phyloP scores from a whole-genome alignment of 2,888 invertebrate species.

The Dysmachus trigonus region DNA sequence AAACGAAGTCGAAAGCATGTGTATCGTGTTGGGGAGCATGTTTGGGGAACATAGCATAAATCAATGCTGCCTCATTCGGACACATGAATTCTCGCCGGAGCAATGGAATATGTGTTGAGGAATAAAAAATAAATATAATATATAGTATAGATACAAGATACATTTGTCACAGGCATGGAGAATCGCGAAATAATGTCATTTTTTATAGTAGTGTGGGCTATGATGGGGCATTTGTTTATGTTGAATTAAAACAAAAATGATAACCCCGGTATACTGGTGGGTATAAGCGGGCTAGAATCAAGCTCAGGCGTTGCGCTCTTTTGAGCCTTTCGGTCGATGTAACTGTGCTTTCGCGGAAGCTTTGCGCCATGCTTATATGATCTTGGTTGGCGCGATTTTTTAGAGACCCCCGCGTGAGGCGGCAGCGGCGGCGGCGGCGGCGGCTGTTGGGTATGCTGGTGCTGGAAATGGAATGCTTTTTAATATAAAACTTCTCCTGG shows the following conservation, averaged over 20 bases:
- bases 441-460: not conserved
- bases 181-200: not conserved
- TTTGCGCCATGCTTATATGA: constrained; percentile 36
- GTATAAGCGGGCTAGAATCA: not conserved
- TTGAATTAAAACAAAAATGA: constrained; percentile 8
- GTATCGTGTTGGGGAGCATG: not conserved
- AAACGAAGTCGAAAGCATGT: not conserved
- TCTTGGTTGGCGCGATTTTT: not conserved
- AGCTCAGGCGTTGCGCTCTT: not conserved
- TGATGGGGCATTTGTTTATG: not conserved
- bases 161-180: not conserved
- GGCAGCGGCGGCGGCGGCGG: not conserved
- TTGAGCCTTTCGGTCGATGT: constrained; percentile 5
- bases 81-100: not conserved
- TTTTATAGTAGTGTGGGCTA: not conserved
- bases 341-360: constrained; percentile 37
- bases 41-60: not conserved
- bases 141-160: not conserved
- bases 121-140: not conserved
- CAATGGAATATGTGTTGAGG: not conserved
- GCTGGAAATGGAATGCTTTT: constrained; percentile 32
- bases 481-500: constrained; percentile 20
- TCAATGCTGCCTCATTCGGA: not conserved
- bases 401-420: not conserved
- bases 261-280: not conserved